A percentile compares a stretch with the other conserved stretches of the same genome.
Evolutionary conservation across 2,797 vertebrate species (phyloP).

Genomic region (Eutrigla gurnardus): DNA sequence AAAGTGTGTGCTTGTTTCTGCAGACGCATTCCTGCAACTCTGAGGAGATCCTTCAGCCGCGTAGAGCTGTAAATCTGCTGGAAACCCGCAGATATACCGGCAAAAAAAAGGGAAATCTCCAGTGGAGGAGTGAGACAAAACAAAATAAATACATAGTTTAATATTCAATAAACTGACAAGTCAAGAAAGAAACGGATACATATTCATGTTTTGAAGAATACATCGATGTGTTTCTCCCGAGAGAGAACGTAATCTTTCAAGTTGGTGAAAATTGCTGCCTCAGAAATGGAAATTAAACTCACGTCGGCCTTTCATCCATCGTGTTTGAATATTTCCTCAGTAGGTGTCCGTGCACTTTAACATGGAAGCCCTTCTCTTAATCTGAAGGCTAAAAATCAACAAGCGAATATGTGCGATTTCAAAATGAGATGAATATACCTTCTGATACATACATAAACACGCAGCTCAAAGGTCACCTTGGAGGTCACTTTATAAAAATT

Average conservation of each 20-base stretch:
- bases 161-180: constrained; percentile 28
- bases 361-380: background rate
- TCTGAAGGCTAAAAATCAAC: too few relatives aligned
- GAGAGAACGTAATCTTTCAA: constrained; percentile 4
- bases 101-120: background rate
- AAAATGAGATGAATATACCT: constrained; percentile 26
- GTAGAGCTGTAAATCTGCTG: constrained; percentile 34
- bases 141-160: constrained; percentile 15
- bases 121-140: background rate
- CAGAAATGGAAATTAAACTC: constrained; percentile 13
- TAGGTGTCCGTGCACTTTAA: background rate
- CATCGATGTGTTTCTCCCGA: background rate
- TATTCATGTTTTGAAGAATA: constrained; percentile 11
- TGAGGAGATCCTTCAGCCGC: constrained; percentile 22
- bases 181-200: constrained; percentile 4
- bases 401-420: background rate
- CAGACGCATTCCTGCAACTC: constrained; percentile 52
- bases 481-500: constrained; percentile 48
- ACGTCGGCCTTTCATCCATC: constrained; percentile 30
- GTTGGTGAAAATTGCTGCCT: background rate
- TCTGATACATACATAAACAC: constrained; percentile 6
- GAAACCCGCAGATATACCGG: constrained; percentile 21
- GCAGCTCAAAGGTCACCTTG: constrained; percentile 39
- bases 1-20: constrained; percentile 43
- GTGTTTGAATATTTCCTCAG: constrained; percentile 12